A percentile compares a stretch with the other conserved stretches of the same genome.
These are phyloP conservation scores for Micronycteris hirsuta DNA, from an alignment of 2,113 vertebrate species.

Conservation along the genomic window DNA sequence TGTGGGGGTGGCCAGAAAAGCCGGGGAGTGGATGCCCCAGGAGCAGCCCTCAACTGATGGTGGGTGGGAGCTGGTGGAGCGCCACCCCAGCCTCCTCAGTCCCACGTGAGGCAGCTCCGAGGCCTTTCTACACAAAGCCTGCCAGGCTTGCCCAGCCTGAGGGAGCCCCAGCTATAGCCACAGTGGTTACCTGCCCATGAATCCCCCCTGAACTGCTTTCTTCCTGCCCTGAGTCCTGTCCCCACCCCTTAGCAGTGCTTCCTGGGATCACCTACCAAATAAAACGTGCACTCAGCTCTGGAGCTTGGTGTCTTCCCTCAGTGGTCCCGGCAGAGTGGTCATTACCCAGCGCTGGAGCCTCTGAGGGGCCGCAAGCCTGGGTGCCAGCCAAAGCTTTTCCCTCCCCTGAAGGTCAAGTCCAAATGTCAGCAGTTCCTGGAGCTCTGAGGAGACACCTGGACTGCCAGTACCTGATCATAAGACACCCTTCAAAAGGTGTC, in stretches of 20 bases:
- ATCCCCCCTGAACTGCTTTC: not conserved
- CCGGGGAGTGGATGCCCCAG: not conserved
- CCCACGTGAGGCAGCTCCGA: fast-evolving
- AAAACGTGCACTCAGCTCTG: not conserved
- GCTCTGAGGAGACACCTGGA: not conserved
- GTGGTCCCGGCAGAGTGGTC: not conserved
- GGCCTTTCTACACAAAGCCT: not conserved
- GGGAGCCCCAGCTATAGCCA: not conserved
- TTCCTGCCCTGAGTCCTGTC: fast-evolving
- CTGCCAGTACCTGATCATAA: not conserved
- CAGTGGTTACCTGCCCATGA: not conserved
- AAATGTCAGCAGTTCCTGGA: not conserved
- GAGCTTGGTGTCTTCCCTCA: not conserved
- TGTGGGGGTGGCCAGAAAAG: not conserved
- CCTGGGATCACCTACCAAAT: not conserved
- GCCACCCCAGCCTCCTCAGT: not conserved
- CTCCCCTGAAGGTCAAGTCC: not conserved
- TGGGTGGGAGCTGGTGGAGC: no score
- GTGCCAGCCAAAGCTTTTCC: not conserved
- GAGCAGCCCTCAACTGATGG: not conserved
- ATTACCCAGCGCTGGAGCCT: not conserved
- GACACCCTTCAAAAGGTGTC: not conserved
- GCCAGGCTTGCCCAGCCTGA: not conserved
- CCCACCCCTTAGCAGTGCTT: not conserved
- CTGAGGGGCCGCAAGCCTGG: not conserved